Evolutionary conservation across 92 coral and sea anemone genomes (phyloP), one percentile per base, ranked within the genome.

Genomic region (Porites evermanni): DNA sequence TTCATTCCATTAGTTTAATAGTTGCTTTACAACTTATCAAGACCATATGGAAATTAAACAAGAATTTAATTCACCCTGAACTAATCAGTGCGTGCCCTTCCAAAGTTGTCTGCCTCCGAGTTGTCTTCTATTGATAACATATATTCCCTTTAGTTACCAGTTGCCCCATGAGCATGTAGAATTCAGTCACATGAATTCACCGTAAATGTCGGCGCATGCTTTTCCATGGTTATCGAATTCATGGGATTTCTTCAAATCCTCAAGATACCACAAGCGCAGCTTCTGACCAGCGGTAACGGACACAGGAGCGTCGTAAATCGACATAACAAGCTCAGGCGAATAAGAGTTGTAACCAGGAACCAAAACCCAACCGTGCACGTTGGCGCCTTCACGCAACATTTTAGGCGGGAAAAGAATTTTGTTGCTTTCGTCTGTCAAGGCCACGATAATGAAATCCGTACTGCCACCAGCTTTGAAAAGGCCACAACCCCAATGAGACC

Each of bases 401-500:
- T 1, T 9, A 1, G 78, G 78, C 1, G 78, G 78, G 26, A 73
- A 73, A 29, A 73, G 77, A 2, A 1, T 12, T 0, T 1, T 2
- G n/a, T 73, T 51, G 56, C 5, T 17, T 14, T 4, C 78, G 50
- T 6, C 10, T 12, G 78, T 74, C 63, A 74, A 20, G 64, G 29
- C 47, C 14, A 54, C 13, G 32, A 14, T 2, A 6, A 52, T 6
- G 47, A 29, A 69, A 4, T 69, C 74, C 18, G 1, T 18, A 63
- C 17, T 74, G 6, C 32, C 47, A 5, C 26, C 7, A 0, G 18
- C 1, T 18, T 7, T 9, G 12, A 2, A 52, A 8, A 6, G 3
- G 7, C 78, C 78, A 52, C 78, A 72, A 16, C 76, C 76, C 76
- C 76, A 72, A 9, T 44, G 76, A 6, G 76, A 72, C 76, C 76